phyloP scores from a whole-genome alignment of 2,797 vertebrate genomes.

The Poecilia gillii region DNA sequence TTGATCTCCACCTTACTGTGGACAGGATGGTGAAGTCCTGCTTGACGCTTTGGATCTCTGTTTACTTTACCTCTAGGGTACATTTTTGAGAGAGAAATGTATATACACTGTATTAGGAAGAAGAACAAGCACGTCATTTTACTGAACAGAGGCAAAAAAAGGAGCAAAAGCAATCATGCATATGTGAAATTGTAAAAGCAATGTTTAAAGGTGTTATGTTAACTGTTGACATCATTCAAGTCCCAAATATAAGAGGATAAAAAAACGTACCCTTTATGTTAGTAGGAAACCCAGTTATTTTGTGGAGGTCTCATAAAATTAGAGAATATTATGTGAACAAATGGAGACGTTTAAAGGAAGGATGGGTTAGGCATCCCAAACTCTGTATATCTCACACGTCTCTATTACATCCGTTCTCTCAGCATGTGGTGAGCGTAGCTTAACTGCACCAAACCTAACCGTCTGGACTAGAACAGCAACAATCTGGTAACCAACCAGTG shows the following conservation, averaged over 20 bases:
- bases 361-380: not conserved
- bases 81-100: constrained; percentile 48
- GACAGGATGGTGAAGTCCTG: constrained; percentile 71
- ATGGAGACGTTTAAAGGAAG: not conserved
- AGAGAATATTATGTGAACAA: not conserved
- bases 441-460: not conserved
- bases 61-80: constrained; percentile 72
- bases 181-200: not conserved
- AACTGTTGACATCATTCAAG: not conserved
- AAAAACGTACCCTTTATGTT: not conserved
- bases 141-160: constrained; percentile 15
- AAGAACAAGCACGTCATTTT: constrained; percentile 19
- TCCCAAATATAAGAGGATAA: not conserved
- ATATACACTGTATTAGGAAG: constrained; percentile 30
- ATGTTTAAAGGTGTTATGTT: not conserved
- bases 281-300: not conserved
- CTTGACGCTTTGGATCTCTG: constrained; percentile 66
- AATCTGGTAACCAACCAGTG: not conserved
- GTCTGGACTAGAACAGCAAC: not conserved
- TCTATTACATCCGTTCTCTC: not conserved
- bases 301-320: not conserved
- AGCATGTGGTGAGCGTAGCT: not conserved
- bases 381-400: not conserved
- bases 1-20: constrained; percentile 76
- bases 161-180: constrained; percentile 7